Percentiles rank a stretch among this genome's conserved stretches.
phyloP scores from a whole-genome alignment of 1,140 invertebrate species.

The Neuroterus valhalla region DNA sequence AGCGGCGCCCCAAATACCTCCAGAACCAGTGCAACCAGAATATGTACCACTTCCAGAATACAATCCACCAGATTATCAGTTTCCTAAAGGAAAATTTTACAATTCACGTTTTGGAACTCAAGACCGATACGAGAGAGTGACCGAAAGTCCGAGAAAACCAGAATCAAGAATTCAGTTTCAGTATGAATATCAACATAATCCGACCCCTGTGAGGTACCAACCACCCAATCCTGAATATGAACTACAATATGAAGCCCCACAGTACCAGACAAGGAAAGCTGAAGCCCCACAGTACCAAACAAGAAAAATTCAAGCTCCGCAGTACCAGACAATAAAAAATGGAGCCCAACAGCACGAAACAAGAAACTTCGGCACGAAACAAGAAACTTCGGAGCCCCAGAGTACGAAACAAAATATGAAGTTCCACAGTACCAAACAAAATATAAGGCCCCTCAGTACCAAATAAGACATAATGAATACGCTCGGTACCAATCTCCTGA shows the following conservation, averaged over 20 bases:
- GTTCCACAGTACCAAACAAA: slow-evolving; percentile 27
- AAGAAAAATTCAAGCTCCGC: slow-evolving; percentile 44
- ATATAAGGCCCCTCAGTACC: slow-evolving; percentile 53
- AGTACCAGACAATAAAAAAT: slow-evolving; percentile 72
- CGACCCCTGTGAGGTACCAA: neutral
- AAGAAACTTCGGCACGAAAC: no score
- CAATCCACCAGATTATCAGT: slow-evolving; percentile 78
- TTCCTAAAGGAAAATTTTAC: slow-evolving; percentile 57
- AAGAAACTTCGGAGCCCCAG: slow-evolving; percentile 2
- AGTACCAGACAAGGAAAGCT: slow-evolving; percentile 53
- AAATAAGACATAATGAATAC: no score
- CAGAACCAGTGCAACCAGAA: slow-evolving; percentile 77
- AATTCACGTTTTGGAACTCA: slow-evolving; percentile 26
- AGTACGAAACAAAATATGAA: slow-evolving; percentile 42
- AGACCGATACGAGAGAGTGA: slow-evolving; percentile 38
- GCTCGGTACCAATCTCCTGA: slow-evolving; percentile 72
- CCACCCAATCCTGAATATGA: slow-evolving; percentile 37
- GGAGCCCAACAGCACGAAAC: neutral
- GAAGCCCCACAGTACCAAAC: slow-evolving; percentile 60
- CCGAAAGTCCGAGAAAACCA: neutral
- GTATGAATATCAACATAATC: slow-evolving; percentile 11
- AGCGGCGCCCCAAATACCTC: slow-evolving; percentile 79
- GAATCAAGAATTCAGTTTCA: slow-evolving; percentile 4
- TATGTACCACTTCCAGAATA: slow-evolving; percentile 79
- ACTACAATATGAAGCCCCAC: neutral